A percentile compares a stretch with the other conserved stretches of the same genome.
phyloP scores from a whole-genome alignment of 2,888 invertebrate species.

The Brenthis hecate region DNA sequence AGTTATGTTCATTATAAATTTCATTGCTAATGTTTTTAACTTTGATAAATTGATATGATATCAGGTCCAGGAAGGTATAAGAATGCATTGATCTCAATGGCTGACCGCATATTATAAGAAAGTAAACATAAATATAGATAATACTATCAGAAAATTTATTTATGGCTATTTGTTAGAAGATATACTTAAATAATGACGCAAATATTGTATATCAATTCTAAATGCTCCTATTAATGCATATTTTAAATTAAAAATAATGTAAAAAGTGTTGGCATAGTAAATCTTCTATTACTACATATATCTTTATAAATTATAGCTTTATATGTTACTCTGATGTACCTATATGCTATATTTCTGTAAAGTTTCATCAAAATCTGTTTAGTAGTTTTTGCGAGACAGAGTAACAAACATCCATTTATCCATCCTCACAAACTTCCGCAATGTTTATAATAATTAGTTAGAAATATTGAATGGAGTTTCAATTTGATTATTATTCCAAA shows the following conservation, averaged over 20 bases:
- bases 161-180: constrained; percentile 1
- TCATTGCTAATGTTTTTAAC: background rate
- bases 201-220: background rate
- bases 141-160: background rate
- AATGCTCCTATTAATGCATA: background rate
- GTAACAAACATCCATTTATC: too few species aligned
- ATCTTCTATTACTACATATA: too few species aligned
- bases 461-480: too few species aligned
- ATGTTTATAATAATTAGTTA: too few species aligned
- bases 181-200: background rate
- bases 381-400: too few species aligned
- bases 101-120: background rate
- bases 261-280: background rate
- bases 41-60: constrained; percentile 6
- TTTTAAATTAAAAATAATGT: background rate
- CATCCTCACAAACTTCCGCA: too few species aligned
- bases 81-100: constrained; percentile 2
- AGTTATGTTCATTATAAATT: background rate
- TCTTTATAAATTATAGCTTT: too few species aligned
- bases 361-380: too few species aligned
- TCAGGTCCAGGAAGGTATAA: background rate
- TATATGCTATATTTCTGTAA: too few species aligned
- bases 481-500: too few species aligned
- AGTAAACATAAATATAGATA: constrained; percentile 6
- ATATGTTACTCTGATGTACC: too few species aligned